Conservation (phyloP, 2,888 invertebrate genomes). For the Scaptomyza flava region DNA sequence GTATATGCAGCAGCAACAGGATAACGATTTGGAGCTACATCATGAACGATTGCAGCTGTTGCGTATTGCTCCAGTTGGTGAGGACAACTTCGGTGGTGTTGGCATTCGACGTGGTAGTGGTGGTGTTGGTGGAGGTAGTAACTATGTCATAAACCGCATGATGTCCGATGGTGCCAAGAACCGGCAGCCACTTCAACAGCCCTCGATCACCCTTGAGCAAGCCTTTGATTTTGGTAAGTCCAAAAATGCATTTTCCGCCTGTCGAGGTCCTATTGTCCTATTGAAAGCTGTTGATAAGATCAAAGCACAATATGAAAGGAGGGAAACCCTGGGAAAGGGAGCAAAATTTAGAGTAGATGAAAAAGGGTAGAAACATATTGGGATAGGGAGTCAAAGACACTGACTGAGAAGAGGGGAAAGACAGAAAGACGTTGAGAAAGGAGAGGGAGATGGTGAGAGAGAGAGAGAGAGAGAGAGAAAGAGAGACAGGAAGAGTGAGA, state of each 20-base stretch:
- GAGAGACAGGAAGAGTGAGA: too few species aligned
- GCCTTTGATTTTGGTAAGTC: conserved; percentile 82
- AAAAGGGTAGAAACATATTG: too few species aligned
- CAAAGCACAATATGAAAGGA: too few species aligned
- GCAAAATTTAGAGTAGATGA: too few species aligned
- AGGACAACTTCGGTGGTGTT: conserved; percentile 58
- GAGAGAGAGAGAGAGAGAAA: too few species aligned
- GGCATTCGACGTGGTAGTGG: neutral
- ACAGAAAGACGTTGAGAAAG: too few species aligned
- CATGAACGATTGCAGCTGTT: conserved; percentile 26
- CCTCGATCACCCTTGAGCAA: conserved; percentile 78
- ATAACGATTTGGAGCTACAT: conserved; percentile 6
- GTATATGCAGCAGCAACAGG: conserved; percentile 35
- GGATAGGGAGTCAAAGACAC: too few species aligned
- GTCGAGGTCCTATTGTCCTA: too few species aligned
- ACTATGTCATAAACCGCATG: conserved; percentile 10
- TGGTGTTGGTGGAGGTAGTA: neutral
- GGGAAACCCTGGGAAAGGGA: too few species aligned
- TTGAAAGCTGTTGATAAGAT: too few species aligned
- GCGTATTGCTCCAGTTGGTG: conserved; percentile 78
- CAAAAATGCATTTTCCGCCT: neutral
- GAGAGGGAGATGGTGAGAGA: too few species aligned
- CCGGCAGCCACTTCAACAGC: conserved; percentile 52
- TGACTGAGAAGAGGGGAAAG: too few species aligned
- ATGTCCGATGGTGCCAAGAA: conserved; percentile 41